Evolutionary conservation across 2,888 invertebrate genomes (phyloP).

Genomic region (Standfussiana lucernea): DNA sequence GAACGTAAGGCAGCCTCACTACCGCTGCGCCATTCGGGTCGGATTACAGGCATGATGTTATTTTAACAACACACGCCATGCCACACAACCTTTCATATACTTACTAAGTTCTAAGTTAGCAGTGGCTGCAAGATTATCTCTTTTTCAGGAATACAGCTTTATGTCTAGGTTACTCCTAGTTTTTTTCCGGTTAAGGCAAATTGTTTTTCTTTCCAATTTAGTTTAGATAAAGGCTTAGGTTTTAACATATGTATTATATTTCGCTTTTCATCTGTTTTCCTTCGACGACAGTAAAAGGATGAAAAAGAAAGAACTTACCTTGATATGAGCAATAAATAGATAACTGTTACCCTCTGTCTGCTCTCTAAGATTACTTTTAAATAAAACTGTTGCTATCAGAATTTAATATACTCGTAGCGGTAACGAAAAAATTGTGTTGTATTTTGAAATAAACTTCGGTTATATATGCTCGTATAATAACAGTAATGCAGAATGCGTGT

Average conservation of each 20-base stretch:
- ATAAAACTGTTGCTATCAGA: background rate
- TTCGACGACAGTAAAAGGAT: constrained; percentile 20
- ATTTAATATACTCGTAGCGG: background rate
- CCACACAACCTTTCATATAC: too few species aligned
- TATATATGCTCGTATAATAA: background rate
- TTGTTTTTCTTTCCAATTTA: constrained; percentile 22
- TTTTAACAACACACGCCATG: background rate
- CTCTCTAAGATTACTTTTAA: constrained; percentile 15
- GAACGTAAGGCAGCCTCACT: too few species aligned
- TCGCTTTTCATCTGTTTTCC: constrained; percentile 9
- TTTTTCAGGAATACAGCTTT: background rate
- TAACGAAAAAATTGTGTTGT: background rate
- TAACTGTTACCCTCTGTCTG: constrained; percentile 6
- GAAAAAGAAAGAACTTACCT: background rate
- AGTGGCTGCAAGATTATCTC: background rate
- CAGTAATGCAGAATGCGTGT: background rate
- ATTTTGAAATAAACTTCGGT: background rate
- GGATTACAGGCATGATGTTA: background rate
- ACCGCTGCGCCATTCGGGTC: too few species aligned
- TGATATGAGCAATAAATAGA: constrained; percentile 13
- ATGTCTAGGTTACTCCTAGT: background rate
- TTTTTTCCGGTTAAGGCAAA: constrained; percentile 14
- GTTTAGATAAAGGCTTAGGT: background rate
- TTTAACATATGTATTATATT: background rate
- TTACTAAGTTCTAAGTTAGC: background rate